Conservation (phyloP, 2,113 vertebrate species). For the Etheostoma spectabile region DNA sequence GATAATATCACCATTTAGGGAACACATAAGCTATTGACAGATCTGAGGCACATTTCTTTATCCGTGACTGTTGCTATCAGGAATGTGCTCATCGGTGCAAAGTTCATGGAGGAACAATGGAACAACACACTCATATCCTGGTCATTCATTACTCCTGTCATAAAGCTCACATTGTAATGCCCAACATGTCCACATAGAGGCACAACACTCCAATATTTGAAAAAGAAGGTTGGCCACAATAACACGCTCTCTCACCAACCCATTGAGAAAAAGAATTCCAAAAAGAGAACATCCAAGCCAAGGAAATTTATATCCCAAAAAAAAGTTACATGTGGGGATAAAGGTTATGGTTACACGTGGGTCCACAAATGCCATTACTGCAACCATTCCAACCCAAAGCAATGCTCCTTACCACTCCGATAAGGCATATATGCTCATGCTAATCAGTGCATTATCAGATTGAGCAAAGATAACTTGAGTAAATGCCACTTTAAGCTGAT, state of each 20-base stretch:
- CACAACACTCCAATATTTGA: slow-evolving; percentile 18
- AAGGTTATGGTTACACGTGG: neutral
- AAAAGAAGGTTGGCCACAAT: neutral
- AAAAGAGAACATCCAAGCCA: neutral
- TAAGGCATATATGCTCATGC: neutral
- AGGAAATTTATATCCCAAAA: neutral
- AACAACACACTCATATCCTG: slow-evolving; percentile 75
- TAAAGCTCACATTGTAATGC: slow-evolving; percentile 12
- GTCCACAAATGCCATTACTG: neutral
- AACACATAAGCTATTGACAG: slow-evolving; percentile 58
- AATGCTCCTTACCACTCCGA: neutral
- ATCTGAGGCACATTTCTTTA: slow-evolving; percentile 61
- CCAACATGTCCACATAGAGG: slow-evolving; percentile 63
- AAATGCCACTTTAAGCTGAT: slow-evolving; percentile 22
- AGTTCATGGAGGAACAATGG: slow-evolving; percentile 70
- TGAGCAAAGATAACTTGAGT: slow-evolving; percentile 21
- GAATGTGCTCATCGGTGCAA: slow-evolving; percentile 75
- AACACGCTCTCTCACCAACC: neutral
- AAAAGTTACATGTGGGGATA: neutral
- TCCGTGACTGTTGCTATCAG: slow-evolving; percentile 50
- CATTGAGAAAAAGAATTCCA: slow-evolving; percentile 48
- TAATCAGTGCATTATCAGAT: slow-evolving; percentile 28
- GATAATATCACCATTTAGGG: slow-evolving; percentile 54
- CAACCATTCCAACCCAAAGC: neutral
- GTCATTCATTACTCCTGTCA: slow-evolving; percentile 49